phyloP scores from a whole-genome alignment of 2,113 vertebrate species.

The Semnopithecus entellus region DNA sequence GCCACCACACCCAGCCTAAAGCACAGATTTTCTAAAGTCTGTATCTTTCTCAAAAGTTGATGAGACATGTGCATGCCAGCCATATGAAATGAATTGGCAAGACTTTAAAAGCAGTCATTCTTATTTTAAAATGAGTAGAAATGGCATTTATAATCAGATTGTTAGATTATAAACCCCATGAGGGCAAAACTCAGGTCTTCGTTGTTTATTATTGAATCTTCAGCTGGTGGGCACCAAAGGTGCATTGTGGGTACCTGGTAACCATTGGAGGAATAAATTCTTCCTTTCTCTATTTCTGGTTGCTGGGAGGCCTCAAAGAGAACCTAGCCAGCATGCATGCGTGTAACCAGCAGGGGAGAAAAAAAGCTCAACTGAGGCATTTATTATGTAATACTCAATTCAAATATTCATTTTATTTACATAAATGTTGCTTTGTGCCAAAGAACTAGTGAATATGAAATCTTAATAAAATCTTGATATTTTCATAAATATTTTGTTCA shows the following conservation, averaged over 20 bases:
- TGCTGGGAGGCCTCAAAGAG: too few species aligned
- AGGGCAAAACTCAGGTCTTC: not conserved
- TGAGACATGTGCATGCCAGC: not conserved
- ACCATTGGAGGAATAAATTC: not conserved
- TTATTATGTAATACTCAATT: not conserved
- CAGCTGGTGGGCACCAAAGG: not conserved
- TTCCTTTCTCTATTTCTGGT: too few species aligned
- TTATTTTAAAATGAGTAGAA: not conserved
- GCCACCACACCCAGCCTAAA: not conserved
- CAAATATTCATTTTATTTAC: not conserved
- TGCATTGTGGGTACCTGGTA: accelerated
- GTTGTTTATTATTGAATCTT: not conserved
- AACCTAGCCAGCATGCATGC: accelerated
- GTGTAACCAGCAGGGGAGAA: not conserved
- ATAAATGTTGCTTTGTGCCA: not conserved
- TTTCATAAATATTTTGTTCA: not conserved
- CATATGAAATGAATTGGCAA: not conserved
- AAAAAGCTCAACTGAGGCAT: not conserved
- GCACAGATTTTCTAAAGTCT: not conserved
- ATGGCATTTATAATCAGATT: accelerated
- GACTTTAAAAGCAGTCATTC: not conserved
- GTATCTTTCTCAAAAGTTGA: not conserved
- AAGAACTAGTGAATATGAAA: not conserved
- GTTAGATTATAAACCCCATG: accelerated
- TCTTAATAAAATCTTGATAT: not conserved